These are phyloP conservation scores for Anolis sagrei DNA, from an alignment of 2,113 vertebrate species.

Conservation along the genomic window DNA sequence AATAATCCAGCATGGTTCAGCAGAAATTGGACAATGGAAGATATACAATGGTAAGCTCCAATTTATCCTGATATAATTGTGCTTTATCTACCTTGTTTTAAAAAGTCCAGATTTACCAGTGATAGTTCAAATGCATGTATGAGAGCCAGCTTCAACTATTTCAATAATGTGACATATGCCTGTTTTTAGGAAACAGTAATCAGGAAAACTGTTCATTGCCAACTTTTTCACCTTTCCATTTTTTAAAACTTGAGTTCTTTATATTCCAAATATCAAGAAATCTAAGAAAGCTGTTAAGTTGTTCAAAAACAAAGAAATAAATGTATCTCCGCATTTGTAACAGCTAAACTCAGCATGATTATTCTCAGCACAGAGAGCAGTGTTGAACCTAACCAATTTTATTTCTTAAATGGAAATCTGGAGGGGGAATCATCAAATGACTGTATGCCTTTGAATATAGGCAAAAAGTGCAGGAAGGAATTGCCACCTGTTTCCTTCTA, in stretches of 20 bases:
- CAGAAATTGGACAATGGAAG: too few species aligned
- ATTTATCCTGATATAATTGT: too few species aligned
- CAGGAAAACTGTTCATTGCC: too few species aligned
- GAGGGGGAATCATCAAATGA: not conserved
- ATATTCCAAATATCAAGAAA: not conserved
- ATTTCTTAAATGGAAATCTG: not conserved
- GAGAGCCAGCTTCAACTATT: too few species aligned
- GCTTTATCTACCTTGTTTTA: too few species aligned
- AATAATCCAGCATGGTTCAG: too few species aligned
- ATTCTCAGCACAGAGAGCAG: not conserved
- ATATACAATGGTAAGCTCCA: too few species aligned
- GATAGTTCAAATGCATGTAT: not conserved
- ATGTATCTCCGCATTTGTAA: too few species aligned
- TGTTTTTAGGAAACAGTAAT: not conserved
- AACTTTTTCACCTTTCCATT: too few species aligned
- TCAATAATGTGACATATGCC: not conserved
- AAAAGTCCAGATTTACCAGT: not conserved
- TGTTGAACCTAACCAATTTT: not conserved
- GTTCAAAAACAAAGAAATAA: not conserved
- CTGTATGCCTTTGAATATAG: conserved; percentile 12
- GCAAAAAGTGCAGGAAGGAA: conserved; percentile 12
- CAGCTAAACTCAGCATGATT: too few species aligned
- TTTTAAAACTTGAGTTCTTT: not conserved
- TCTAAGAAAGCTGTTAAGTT: not conserved
- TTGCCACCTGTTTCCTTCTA: conserved; percentile 25